phyloP scores from a whole-genome alignment of 2,113 vertebrate genomes.

The Empidonax alnorum region DNA sequence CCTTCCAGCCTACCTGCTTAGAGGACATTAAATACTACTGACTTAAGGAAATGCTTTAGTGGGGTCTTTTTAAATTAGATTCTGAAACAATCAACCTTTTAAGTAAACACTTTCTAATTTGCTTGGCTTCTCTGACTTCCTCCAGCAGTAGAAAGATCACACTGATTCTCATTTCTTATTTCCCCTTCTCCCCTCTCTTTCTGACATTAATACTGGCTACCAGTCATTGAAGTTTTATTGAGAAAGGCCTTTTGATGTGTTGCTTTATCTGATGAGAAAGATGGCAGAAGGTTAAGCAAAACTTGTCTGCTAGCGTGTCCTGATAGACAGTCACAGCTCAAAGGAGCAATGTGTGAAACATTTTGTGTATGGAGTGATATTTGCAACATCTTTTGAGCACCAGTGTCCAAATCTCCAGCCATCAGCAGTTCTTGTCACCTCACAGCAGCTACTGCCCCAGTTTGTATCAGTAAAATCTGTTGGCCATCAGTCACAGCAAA shows the following conservation, averaged over 20 bases:
- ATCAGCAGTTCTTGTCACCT: neutral
- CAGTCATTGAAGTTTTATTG: neutral
- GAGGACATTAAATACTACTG: neutral
- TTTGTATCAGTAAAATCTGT: neutral
- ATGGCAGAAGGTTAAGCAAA: neutral
- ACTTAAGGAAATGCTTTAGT: neutral
- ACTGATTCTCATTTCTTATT: neutral
- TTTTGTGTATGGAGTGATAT: neutral
- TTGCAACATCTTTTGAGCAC: neutral
- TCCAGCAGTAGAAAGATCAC: neutral
- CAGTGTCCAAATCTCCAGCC: neutral
- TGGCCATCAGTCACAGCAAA: neutral
- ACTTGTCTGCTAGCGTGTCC: neutral
- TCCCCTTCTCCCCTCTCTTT: neutral
- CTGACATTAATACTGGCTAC: neutral
- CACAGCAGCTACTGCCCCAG: neutral
- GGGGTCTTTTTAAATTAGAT: slow-evolving; percentile 5
- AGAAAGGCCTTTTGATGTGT: neutral
- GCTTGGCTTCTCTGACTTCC: neutral
- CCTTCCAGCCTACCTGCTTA: neutral
- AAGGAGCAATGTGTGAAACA: neutral
- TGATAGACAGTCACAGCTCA: neutral
- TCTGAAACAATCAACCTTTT: neutral
- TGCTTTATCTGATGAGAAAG: neutral
- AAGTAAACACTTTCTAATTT: neutral